Base-by-base conservation (phyloP, 2,888 invertebrate species). In the Bursaphelenchus okinawaensis region DNA sequence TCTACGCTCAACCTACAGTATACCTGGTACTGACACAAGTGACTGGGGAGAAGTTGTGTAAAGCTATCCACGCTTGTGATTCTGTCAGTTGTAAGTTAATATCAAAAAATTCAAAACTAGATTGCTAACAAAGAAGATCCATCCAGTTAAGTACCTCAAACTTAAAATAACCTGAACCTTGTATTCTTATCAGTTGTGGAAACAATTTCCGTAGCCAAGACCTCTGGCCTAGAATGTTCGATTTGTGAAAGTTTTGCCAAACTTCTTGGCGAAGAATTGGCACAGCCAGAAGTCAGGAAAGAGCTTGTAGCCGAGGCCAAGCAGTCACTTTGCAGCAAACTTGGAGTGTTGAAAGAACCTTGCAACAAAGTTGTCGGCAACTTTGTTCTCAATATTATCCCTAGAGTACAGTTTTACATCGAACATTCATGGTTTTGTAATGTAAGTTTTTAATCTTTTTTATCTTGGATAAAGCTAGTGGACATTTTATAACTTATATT, bases 1-100 rank as follows among this genome's bases (percentile, higher is more conserved):
- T 78, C 60, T 78, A 78, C 65, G 72, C 70, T 7, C 77, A 75
- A 16, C 73, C 78, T n/a, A 73, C 77, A 16, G 69, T 77, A 51
- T 68, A 69, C 61, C 73, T 78, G 78, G 75, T 77, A 1, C 61
- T 75, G 54, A 61, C 68, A 24, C 78, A 78, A 60, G 55, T 74
- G 23, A 72, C 63, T 19, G 57, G 72, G 12, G 54, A 69, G 6
- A 68, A 65, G 16, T 52, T 75, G 8, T 78, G 78, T 61, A 51
- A 65, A 51, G 62, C 61, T 8, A 60, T 71, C 55, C 73, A 74
- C 57, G 57, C 67, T 12, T 75, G 75, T 66, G 63, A 70, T 50
- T 31, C 29, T 8, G 55, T 29, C 29, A 63, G 71, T 19, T 65
- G 73, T 73, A 52, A 60, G 59, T 55, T 27, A 52, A 27, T 20